Evolutionary conservation across 35 echinoderm and acorn worm species (phyloP).

Genomic region (Apostichopus japonicus): DNA sequence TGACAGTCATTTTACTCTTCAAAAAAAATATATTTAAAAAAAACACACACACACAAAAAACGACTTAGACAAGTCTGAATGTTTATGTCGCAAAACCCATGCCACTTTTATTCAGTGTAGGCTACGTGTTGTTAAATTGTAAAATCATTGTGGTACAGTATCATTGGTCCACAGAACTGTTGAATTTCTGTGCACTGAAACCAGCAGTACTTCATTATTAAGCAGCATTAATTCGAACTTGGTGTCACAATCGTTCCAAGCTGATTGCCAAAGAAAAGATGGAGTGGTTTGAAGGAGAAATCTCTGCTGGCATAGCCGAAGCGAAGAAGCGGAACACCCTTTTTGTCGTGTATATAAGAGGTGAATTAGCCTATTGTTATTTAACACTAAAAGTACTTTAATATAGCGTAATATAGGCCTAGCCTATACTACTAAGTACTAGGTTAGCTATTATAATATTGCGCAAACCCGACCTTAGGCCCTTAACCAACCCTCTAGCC

Average conservation of each 20-base stretch:
- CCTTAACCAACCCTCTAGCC: too few species aligned
- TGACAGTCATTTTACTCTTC: not conserved
- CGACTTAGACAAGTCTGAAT: not conserved
- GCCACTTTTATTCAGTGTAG: not conserved
- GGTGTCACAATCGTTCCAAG: too few species aligned
- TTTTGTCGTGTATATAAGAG: constrained; percentile 78
- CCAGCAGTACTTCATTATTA: not conserved
- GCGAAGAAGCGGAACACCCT: constrained; percentile 69
- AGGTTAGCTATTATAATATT: not conserved
- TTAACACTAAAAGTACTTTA: not conserved
- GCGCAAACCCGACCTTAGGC: too few species aligned
- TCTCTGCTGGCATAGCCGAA: constrained; percentile 63
- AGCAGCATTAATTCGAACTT: not conserved
- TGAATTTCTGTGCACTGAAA: not conserved
- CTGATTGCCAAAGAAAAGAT: not conserved
- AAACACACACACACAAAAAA: not conserved
- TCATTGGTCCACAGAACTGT: not conserved
- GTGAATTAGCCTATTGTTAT: constrained; percentile 17
- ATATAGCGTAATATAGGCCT: not conserved
- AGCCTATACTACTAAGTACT: not conserved
- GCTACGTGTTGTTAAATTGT: constrained; percentile 1
- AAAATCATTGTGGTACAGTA: not conserved
- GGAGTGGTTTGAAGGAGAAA: constrained; percentile 78
- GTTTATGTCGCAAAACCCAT: not conserved
- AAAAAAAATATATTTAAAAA: not conserved